Evolutionary conservation across 2,888 invertebrate genomes (phyloP), one percentile per base, ranked within the genome.

Genomic region (Noctua fimbriata): DNA sequence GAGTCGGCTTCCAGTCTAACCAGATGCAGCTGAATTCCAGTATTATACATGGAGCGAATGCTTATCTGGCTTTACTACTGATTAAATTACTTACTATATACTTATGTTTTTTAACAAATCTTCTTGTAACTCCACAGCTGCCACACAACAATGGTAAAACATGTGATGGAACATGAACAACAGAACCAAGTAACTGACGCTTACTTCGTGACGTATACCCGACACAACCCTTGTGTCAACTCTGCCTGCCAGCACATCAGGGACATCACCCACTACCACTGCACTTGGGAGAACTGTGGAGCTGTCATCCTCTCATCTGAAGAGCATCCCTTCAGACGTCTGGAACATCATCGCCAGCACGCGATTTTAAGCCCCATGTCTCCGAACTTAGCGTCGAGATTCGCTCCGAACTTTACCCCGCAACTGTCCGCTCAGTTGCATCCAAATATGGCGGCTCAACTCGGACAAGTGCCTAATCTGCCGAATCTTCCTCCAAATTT

Each of bases 261-360:
- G 88, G 98, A 98, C 86, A 98, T 98, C 85, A 98, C 98, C 73
- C 99, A 99, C 92, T 99, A 98, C 92, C 99, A 99, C 93, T 99
- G 99, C 96, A 98, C 98, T 92, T 98, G 98, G 98, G 98, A 98
- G 91, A 98, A 98, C 89, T 99, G 98, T 90, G 97, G 98, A 16
- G 98, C 98, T 89, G 98, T 98, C 0, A 98, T 98, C 75, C 96
- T 98, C 24, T 97, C 98, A 14, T 97, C 98, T 24, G 97, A 97
- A 90, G 98, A 98, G 89, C 98, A 98, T 84, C 98, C 98, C 0
- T 99, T 98, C 95, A 97, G 98, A 89, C 97, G 99, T 73, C 95
- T 99, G 49, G 98, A 99, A 89, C 99, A 99, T 91, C 98, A 98
- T 93, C 98, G 98, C 89, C 98, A 98, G 93, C 99, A 99, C 92